Base-by-base conservation (phyloP, 1,140 invertebrate species). In the Mamestra configurata region DNA sequence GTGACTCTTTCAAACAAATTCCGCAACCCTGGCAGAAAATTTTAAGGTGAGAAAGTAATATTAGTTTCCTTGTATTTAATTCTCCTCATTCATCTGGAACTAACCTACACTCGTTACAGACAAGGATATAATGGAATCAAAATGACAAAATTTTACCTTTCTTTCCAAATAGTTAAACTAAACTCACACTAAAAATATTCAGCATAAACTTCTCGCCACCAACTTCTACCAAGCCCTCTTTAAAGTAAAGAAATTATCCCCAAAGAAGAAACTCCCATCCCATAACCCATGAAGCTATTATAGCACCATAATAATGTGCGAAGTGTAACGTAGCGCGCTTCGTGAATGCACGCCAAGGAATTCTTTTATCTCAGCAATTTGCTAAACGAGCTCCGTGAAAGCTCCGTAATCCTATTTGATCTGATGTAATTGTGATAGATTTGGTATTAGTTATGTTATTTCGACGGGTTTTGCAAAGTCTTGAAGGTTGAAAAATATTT, bases 351-450 rank as follows among this genome's bases (percentile, higher is more conserved):
- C 77, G 72, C 78, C 68, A 75, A 82, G 79, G 81, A 82, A 78
- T 82, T 82, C 78, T 80, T 82, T 82, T 80, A 82, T 82, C 57
- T 27, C 68, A 76, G 70, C 81, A 82, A 82, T 82, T 82, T 82
- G 75, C 75, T 24, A 80, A 71, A 80, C 75, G 59, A 75, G 78
- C 79, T 82, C 64, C 68, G 76, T 76, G 57, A 82, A 80, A 49
- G 79, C 72, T 80, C 46, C 61, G 46, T 77, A 77, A 77, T 77
- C 46, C 46, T 13, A 68, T 10, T 22, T 68, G 61, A 77, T 77
- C 46, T 68, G 59, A 77, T 68, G 61, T 77, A 77, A 66, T 68
- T 66, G 24, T 77, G 73, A 76, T 76, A 76, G 55, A 64, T 76
- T 76, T 64, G 57, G 53, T 18, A 64, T 27, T 46, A 46, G 22